phyloP scores from a whole-genome alignment of 2,888 invertebrate genomes.

The Ophioninae sp. region DNA sequence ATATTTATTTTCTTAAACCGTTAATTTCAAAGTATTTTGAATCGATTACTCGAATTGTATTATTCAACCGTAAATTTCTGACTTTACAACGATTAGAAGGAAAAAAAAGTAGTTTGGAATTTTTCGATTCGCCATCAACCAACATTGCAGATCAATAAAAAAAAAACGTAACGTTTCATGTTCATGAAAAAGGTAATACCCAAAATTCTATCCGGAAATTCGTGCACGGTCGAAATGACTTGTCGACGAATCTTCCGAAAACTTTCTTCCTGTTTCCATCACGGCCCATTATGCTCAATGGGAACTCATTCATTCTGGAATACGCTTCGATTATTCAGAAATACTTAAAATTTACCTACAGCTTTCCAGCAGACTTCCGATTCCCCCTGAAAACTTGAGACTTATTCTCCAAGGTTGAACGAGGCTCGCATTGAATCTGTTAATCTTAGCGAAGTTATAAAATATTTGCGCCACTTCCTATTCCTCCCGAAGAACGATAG shows the following conservation, averaged over 20 bases:
- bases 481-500: conserved; percentile 58
- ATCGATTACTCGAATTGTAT: too few species aligned
- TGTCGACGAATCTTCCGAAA: background rate
- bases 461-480: conserved; percentile 70
- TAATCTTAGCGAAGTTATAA: conserved; percentile 71
- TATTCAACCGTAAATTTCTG: too few species aligned
- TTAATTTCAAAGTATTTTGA: too few species aligned
- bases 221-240: background rate
- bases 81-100: too few species aligned
- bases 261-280: background rate
- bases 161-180: background rate
- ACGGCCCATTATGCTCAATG: background rate
- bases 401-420: conserved; percentile 12
- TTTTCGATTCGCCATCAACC: background rate
- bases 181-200: background rate
- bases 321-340: background rate
- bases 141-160: background rate
- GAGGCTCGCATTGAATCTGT: conserved; percentile 51
- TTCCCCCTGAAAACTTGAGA: background rate
- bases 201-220: background rate
- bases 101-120: too few species aligned
- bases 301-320: background rate
- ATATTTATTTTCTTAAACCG: too few species aligned
- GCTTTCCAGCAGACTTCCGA: background rate
- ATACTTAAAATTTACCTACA: conserved; percentile 9